A percentile compares a stretch with the other conserved stretches of the same genome.
phyloP scores from a whole-genome alignment of 2,113 vertebrate species.

The Salvelinus sp. region DNA sequence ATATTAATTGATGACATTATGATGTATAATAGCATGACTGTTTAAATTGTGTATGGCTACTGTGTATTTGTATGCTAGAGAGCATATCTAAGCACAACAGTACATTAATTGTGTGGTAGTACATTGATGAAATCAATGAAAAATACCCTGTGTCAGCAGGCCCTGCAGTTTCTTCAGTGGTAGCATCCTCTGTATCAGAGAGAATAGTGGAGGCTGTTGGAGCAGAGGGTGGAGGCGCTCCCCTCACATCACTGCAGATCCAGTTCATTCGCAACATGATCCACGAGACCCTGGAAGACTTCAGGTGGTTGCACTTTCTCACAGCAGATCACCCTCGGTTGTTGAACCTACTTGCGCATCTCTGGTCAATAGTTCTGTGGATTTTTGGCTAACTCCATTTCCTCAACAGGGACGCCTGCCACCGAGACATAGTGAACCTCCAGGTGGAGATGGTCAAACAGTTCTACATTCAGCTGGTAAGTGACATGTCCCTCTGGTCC shows the following conservation, averaged over 20 bases:
- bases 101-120: not conserved
- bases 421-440: slow-evolving; percentile 93
- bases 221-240: slow-evolving; percentile 78
- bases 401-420: slow-evolving; percentile 83
- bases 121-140: not conserved
- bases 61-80: no score
- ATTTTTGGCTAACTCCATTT: slow-evolving; percentile 3
- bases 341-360: no score
- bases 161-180: slow-evolving; percentile 60
- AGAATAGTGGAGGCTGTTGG: slow-evolving; percentile 81
- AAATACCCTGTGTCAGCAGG: not conserved
- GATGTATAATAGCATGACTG: no score
- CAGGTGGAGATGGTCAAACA: slow-evolving; percentile 98
- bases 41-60: no score
- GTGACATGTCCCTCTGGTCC: slow-evolving; percentile 25
- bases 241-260: slow-evolving; percentile 88
- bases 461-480: slow-evolving; percentile 95
- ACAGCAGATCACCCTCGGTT: not conserved
- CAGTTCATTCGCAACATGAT: slow-evolving; percentile 96
- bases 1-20: not conserved
- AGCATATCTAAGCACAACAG: no score
- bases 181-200: slow-evolving; percentile 82
- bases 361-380: no score
- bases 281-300: slow-evolving; percentile 92
- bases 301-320: slow-evolving; percentile 76